Conservation (phyloP, 2,797 vertebrate species). For the Betta splendens region DNA sequence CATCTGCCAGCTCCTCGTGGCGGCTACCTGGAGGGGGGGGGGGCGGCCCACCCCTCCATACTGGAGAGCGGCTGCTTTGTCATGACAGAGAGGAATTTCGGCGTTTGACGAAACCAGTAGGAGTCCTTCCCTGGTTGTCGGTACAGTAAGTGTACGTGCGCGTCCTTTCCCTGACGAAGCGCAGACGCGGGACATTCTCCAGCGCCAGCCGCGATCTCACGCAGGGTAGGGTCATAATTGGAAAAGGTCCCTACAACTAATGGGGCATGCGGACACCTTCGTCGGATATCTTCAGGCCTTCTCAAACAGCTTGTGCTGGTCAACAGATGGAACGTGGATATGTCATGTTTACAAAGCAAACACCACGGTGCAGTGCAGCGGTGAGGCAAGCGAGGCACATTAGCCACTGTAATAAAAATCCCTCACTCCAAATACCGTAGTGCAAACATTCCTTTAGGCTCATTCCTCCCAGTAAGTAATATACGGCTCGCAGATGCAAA, state of each 20-base stretch:
- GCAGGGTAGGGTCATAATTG: constrained; percentile 19
- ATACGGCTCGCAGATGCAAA: background rate
- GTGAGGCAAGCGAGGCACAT: background rate
- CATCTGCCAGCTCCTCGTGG: constrained; percentile 81
- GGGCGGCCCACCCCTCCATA: constrained; percentile 57
- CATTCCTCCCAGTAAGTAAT: constrained; percentile 2
- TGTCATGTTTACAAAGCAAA: constrained; percentile 41
- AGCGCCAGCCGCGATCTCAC: constrained; percentile 13
- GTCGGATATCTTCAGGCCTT: constrained; percentile 32
- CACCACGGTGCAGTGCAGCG: constrained; percentile 1
- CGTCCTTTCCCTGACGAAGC: constrained; percentile 36
- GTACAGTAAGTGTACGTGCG: constrained; percentile 46
- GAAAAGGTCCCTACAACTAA: constrained; percentile 27
- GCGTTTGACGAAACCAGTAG: constrained; percentile 56
- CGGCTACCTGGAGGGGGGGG: constrained; percentile 75
- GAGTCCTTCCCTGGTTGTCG: constrained; percentile 38
- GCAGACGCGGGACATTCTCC: constrained; percentile 9
- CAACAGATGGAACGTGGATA: constrained; percentile 32
- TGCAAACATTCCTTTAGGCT: constrained; percentile 4
- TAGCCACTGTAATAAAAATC: constrained; percentile 12
- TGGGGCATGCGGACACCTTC: constrained; percentile 31
- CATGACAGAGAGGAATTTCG: constrained; percentile 62
- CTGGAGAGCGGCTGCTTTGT: constrained; percentile 48
- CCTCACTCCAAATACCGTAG: background rate
- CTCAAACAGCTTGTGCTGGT: constrained; percentile 39